Base-by-base conservation (phyloP, 2,888 invertebrate species). In the Scaptomyza flava region DNA sequence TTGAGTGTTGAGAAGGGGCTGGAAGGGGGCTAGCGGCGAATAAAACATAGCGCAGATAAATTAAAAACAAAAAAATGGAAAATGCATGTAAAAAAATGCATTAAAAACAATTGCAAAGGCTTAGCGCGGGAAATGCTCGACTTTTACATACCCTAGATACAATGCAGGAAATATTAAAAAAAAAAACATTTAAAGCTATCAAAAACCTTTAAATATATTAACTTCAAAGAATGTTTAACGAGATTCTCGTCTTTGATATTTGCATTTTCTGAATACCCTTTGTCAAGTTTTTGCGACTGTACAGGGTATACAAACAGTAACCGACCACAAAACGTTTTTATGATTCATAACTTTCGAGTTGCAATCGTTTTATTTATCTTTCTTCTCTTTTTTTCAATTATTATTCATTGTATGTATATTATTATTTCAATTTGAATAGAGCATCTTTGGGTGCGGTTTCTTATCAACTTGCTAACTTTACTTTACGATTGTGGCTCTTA, bases 311-410 rank as follows among this genome's bases (percentile, higher is more conserved):
- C 17, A 20, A 43, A 30, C 27, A 46, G 30, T 38, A 50, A 58
- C 23, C 20, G 46, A 72, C 72, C 77, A 68, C 77, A 79, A 52
- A 77, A 52, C 53, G 46, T 67, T 72, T 68, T 68, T 68, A 61
- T 68, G 79, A 75, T 66, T 79, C 81, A 81, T 67, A 69, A 79
- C 63, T 79, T 69, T 53, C 23, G 59, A 58, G 9, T 6, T 9
- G n/a, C n/a, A 62, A 38, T 68, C 53, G 38, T n/a, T 36, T 38
- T 14, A 14, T 38, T 3, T 47, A 23, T 34, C 45, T 31, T 36
- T 14, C 62, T 48, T 45, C 43, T 30, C 56, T 56, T 36, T 61
- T 58, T 17, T 20, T 36, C 27, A 7, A 2, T 8, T 23, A 8
- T n/a, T 45, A 8, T 17, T 9, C n/a, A 17, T n/a, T 12, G 11